These are phyloP conservation scores for Melanotaenia maccullochi DNA, from an alignment of 2,797 vertebrate species.

Conservation along the genomic window DNA sequence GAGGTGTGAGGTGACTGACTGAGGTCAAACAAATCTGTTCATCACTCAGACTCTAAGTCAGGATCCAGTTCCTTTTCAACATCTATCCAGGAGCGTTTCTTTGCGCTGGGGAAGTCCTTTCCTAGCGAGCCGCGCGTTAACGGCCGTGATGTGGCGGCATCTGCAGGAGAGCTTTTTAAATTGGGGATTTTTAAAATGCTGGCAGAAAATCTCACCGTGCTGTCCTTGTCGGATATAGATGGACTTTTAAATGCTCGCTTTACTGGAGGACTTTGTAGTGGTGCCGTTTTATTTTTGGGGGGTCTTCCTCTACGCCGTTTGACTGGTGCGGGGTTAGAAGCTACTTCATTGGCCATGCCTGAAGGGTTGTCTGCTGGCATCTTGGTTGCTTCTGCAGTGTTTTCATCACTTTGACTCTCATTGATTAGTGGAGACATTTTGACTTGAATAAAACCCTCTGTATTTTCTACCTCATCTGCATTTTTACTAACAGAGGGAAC, in stretches of 20 bases:
- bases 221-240: conserved; percentile 3
- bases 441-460: background rate
- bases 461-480: background rate
- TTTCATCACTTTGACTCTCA: background rate
- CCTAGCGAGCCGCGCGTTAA: conserved; percentile 70
- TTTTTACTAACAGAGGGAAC: background rate
- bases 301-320: conserved; percentile 43
- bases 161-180: background rate
- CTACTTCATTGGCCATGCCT: fast-evolving
- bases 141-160: conserved; percentile 12
- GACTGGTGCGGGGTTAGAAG: background rate
- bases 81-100: conserved; percentile 77
- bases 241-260: background rate
- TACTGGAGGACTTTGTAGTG: background rate
- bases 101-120: conserved; percentile 79
- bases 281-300: background rate
- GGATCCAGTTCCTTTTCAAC: conserved; percentile 71
- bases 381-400: fast-evolving
- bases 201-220: background rate
- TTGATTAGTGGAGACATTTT: background rate
- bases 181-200: background rate
- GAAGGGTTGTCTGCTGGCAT: background rate
- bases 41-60: conserved; percentile 53
- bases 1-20: conserved; percentile 38
- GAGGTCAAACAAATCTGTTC: conserved; percentile 27